Evolutionary conservation across 2,797 vertebrate species (phyloP).

Genomic region (Lateolabrax maculatus): DNA sequence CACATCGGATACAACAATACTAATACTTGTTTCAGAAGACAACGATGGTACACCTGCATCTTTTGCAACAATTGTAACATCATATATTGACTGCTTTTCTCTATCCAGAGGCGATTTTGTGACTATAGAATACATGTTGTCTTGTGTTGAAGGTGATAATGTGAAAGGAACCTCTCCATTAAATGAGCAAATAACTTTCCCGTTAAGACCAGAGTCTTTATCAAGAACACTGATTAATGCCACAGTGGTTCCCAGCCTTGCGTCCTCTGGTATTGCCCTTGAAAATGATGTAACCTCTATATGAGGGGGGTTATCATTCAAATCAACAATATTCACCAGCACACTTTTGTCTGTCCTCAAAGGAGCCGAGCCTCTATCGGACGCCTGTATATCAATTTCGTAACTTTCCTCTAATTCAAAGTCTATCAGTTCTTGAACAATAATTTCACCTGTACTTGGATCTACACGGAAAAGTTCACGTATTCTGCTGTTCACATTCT

Average conservation of each 20-base stretch:
- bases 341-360: constrained; percentile 60
- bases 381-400: constrained; percentile 67
- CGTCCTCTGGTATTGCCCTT: constrained; percentile 44
- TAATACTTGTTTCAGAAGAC: constrained; percentile 68
- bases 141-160: constrained; percentile 52
- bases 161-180: constrained; percentile 58
- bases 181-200: constrained; percentile 63
- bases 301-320: constrained; percentile 72
- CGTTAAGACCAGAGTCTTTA: constrained; percentile 58
- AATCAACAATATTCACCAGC: constrained; percentile 55
- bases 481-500: constrained; percentile 21
- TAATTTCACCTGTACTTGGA: constrained; percentile 58
- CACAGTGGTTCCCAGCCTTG: constrained; percentile 60
- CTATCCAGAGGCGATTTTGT: constrained; percentile 61
- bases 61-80: constrained; percentile 63
- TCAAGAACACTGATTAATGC: constrained; percentile 67
- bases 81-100: constrained; percentile 53
- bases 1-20: constrained; percentile 79
- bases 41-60: constrained; percentile 73
- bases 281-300: constrained; percentile 70
- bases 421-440: constrained; percentile 50
- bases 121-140: constrained; percentile 68
- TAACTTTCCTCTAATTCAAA: constrained; percentile 54
- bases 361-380: constrained; percentile 51
- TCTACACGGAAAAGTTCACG: constrained; percentile 51